Evolutionary conservation across 2,113 vertebrate genomes (phyloP).

Genomic region (Ophthalmolycus amberensis): DNA sequence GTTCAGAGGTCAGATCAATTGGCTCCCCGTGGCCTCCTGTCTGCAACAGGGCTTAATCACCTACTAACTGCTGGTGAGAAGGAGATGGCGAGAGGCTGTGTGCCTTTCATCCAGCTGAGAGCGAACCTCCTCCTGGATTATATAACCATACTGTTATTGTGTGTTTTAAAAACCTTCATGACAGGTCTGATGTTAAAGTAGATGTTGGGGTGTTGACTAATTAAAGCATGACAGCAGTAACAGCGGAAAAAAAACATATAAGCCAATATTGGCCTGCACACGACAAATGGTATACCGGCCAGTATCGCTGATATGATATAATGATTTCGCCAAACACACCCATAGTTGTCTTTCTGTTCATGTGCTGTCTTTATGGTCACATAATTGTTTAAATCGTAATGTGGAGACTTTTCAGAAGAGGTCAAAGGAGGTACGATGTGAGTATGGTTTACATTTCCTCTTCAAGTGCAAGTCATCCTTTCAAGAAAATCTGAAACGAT

Average conservation of each 20-base stretch:
- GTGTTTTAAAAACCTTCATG: neutral
- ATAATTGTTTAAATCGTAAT: neutral
- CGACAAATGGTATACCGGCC: neutral
- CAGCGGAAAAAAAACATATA: neutral
- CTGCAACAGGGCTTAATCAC: slow-evolving; percentile 93
- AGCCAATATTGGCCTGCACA: neutral
- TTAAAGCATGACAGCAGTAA: neutral
- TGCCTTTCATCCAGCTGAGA: slow-evolving; percentile 52
- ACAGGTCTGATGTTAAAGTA: neutral
- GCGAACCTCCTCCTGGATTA: slow-evolving; percentile 11
- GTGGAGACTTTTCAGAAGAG: neutral
- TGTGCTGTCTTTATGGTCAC: neutral
- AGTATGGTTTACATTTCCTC: neutral
- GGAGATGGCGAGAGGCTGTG: slow-evolving; percentile 53
- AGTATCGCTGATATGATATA: neutral
- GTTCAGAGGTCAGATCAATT: slow-evolving; percentile 93
- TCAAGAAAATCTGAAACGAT: neutral
- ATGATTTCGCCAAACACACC: neutral
- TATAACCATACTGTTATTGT: neutral
- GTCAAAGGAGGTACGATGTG: neutral
- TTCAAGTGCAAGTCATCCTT: neutral
- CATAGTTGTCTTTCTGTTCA: neutral
- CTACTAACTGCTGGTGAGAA: slow-evolving; percentile 88
- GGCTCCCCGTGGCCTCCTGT: slow-evolving; percentile 90
- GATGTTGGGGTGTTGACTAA: neutral